Evolutionary conservation across 2,888 invertebrate species (phyloP).

Genomic region (Gymnoscelis rufifasciata): DNA sequence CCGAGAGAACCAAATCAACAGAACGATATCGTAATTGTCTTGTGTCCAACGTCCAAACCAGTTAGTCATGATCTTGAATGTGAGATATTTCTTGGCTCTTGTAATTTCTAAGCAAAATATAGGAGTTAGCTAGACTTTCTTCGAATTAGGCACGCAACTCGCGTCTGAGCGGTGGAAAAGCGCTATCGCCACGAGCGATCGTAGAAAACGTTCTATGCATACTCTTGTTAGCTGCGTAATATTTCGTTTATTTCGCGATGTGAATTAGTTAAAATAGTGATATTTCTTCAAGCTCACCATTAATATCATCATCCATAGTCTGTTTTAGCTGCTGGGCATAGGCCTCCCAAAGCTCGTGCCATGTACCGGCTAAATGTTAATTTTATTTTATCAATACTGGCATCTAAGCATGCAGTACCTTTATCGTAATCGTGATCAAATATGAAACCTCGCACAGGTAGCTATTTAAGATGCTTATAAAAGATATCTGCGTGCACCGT

Average conservation of each 20-base stretch:
- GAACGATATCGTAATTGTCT: constrained; percentile 2
- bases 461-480: constrained; percentile 7
- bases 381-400: too few relatives aligned
- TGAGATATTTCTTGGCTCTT: constrained; percentile 30
- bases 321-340: too few relatives aligned
- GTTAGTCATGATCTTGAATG: constrained; percentile 34
- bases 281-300: too few relatives aligned
- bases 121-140: constrained; percentile 40
- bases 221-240: too few relatives aligned
- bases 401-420: too few relatives aligned
- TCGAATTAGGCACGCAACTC: constrained; percentile 41
- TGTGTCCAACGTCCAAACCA: constrained; percentile 23
- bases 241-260: too few relatives aligned
- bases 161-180: constrained; percentile 30
- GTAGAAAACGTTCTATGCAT: constrained; percentile 27
- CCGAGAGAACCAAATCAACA: constrained; percentile 3
- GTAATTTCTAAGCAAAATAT: constrained; percentile 38
- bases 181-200: constrained; percentile 39
- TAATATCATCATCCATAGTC: too few relatives aligned
- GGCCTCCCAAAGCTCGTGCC: too few relatives aligned
- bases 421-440: too few relatives aligned
- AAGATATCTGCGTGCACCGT: constrained; percentile 7
- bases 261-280: too few relatives aligned
- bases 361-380: too few relatives aligned
- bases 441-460: too few relatives aligned